phyloP scores from a whole-genome alignment of 2,113 vertebrate species.

The Dasyornis broadbenti region DNA sequence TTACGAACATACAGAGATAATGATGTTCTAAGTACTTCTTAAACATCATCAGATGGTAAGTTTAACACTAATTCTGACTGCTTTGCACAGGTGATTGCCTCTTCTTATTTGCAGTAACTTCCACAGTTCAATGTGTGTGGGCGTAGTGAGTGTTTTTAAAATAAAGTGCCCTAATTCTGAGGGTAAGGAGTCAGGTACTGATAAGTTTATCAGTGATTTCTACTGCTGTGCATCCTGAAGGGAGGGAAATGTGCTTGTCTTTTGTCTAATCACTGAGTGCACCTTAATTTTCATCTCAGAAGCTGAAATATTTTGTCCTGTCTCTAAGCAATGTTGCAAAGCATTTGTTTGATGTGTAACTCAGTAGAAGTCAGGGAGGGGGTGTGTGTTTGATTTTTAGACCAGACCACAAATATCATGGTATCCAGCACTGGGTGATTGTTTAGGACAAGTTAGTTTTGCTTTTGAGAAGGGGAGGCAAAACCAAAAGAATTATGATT shows the following conservation, averaged over 20 bases:
- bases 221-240: not conserved
- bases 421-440: accelerated
- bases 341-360: not conserved
- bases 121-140: not conserved
- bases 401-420: not conserved
- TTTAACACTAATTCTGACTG: not conserved
- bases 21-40: not conserved
- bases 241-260: not conserved
- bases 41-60: not conserved
- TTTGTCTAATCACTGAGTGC: not conserved
- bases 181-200: not conserved
- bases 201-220: not conserved
- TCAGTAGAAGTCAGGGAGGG: not conserved
- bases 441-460: not conserved
- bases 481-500: not conserved
- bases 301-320: not conserved
- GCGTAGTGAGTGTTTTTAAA: not conserved
- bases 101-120: not conserved
- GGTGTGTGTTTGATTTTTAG: not conserved
- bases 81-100: not conserved
- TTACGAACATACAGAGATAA: not conserved
- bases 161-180: not conserved
- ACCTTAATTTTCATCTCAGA: not conserved
- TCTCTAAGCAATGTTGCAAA: not conserved
- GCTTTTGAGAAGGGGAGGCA: not conserved